These are phyloP conservation scores for Trissolcus japonicus DNA, from an alignment of 2,888 invertebrate genomes.

Conservation along the genomic window DNA sequence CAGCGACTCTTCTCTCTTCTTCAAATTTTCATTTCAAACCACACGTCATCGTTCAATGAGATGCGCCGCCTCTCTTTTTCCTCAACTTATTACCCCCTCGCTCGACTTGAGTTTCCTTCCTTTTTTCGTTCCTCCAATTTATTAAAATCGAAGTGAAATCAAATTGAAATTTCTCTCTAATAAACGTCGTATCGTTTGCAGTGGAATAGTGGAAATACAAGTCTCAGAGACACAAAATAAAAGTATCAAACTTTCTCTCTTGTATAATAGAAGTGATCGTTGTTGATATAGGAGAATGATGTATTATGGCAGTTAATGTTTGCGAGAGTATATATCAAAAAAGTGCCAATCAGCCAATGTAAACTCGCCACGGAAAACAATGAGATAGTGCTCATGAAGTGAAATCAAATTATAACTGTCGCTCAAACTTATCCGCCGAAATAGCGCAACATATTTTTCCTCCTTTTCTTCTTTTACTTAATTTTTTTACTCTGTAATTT, in stretches of 20 bases:
- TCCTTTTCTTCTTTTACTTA: too few relatives aligned
- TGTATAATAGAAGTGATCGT: neutral
- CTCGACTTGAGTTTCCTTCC: too few relatives aligned
- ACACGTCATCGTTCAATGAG: constrained; percentile 7
- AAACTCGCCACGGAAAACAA: neutral
- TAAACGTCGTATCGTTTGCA: too few relatives aligned
- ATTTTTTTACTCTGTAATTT: too few relatives aligned
- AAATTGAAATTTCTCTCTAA: too few relatives aligned
- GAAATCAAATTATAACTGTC: constrained; percentile 4
- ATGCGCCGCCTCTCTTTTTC: neutral
- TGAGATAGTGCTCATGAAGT: constrained; percentile 1
- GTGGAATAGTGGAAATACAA: too few relatives aligned
- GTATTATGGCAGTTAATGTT: constrained; percentile 3
- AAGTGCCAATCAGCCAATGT: neutral
- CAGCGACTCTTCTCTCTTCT: constrained; percentile 14
- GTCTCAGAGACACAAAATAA: too few relatives aligned
- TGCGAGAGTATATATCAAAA: neutral
- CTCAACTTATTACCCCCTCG: constrained; percentile 1
- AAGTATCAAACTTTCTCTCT: neutral
- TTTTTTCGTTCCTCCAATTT: too few relatives aligned
- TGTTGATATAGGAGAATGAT: constrained; percentile 3
- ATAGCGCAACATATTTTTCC: too few relatives aligned
- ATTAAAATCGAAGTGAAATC: too few relatives aligned
- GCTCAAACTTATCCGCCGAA: neutral
- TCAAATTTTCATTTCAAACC: too few relatives aligned